A percentile compares a stretch with the other conserved stretches of the same genome.
Conservation (phyloP, 2,888 invertebrate genomes). For the Macaria notata region DNA sequence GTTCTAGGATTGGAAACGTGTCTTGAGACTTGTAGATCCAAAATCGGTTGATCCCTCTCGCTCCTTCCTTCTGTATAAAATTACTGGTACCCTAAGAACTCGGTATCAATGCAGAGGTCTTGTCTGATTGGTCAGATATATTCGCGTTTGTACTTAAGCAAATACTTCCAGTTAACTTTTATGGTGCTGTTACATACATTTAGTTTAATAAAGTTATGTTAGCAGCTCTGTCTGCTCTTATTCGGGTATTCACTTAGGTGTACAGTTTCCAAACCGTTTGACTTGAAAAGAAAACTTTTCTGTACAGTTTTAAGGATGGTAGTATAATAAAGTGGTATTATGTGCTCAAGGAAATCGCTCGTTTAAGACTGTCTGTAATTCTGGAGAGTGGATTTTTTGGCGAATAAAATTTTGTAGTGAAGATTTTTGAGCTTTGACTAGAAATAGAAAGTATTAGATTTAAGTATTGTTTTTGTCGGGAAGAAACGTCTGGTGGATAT, state of each 20-base stretch:
- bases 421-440: too few relatives aligned
- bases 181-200: slow-evolving; percentile 70
- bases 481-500: too few relatives aligned
- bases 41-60: slow-evolving; percentile 56
- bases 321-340: not conserved
- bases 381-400: slow-evolving; percentile 10
- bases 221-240: slow-evolving; percentile 41
- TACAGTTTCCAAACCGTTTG: slow-evolving; percentile 33
- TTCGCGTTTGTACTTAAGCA: slow-evolving; percentile 62
- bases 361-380: slow-evolving; percentile 9
- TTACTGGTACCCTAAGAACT: slow-evolving; percentile 34
- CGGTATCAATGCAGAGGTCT: slow-evolving; percentile 39
- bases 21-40: slow-evolving; percentile 58
- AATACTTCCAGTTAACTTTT: slow-evolving; percentile 72
- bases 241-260: slow-evolving; percentile 28
- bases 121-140: slow-evolving; percentile 43
- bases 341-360: slow-evolving; percentile 22
- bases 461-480: too few relatives aligned
- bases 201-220: slow-evolving; percentile 65
- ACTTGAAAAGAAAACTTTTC: slow-evolving; percentile 17
- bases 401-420: not conserved
- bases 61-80: slow-evolving; percentile 34
- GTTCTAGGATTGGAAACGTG: slow-evolving; percentile 63
- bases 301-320: slow-evolving; percentile 1
- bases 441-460: too few relatives aligned